Evolutionary conservation across 2,888 invertebrate genomes (phyloP), one percentile per base, ranked within the genome.

Genomic region (Cybosia mesomella): DNA sequence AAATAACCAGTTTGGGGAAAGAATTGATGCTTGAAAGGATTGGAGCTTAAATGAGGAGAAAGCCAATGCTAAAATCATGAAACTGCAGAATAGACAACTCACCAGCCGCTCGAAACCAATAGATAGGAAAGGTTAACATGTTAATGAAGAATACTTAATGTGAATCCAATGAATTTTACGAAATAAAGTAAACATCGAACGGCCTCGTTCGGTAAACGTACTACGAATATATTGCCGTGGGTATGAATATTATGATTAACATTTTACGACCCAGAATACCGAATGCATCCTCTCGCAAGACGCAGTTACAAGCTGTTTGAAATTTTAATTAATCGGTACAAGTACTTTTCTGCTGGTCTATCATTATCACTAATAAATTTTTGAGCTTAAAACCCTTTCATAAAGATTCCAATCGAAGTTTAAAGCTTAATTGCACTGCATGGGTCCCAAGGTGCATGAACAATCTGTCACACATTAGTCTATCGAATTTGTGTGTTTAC

Each of bases 351-450:
- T 62, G 21, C 58, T 59, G 67, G 65, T 68, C 65, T 63, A 72
- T 72, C 65, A 58, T 63, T 63, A 68, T 72, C 65, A 53, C 64
- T 67, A 72, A 75, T 75, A 67, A 74, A 75, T 68, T 75, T 58
- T 59, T 68, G 64, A 75, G 58, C 63, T 78, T 67, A 59, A 70
- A 54, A 70, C 67, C 63, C 67, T 71, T 67, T 67, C 60, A 24
- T 49, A 39, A 28, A 55, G 24, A 22, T 55, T 49, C 49, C 9
- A 49, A 49, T 49, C 0, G n/a, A 58, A 57, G 66, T 62, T 34
- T 64, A 62, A 63, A 63, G 36, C 24, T 54, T 63, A 34, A n/a
- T 34, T 64, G 28, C 54, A 28, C 36, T 39, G 24, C 36, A 55
- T 64, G 28, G 24, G n/a, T 11, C 34, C 11, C 55, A 36, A 32